Conservation (phyloP, 2,888 invertebrate species). For the Axea sp. region DNA sequence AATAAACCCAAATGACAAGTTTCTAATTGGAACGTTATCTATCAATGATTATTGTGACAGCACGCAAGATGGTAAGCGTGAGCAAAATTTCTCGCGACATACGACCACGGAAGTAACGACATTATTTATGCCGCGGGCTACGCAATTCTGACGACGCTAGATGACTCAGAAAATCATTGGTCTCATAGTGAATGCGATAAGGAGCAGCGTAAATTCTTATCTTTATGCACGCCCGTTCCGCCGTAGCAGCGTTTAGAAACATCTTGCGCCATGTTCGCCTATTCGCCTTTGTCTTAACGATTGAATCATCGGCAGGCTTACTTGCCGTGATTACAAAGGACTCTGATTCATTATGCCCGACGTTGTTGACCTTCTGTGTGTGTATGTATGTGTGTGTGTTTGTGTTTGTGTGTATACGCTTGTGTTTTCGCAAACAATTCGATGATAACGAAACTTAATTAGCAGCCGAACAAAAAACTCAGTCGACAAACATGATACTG, state of each 20-base stretch:
- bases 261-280: slow-evolving; percentile 51
- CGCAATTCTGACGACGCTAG: slow-evolving; percentile 46
- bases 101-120: slow-evolving; percentile 21
- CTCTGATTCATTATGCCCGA: slow-evolving; percentile 56
- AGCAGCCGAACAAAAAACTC: slow-evolving; percentile 9
- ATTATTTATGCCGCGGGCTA: slow-evolving; percentile 53
- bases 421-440: slow-evolving; percentile 27
- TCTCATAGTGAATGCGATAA: slow-evolving; percentile 68
- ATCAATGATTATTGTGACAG: neutral
- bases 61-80: slow-evolving; percentile 4
- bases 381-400: neutral
- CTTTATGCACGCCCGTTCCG: slow-evolving; percentile 66
- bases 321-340: slow-evolving; percentile 59
- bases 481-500: slow-evolving; percentile 6
- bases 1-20: too few relatives aligned
- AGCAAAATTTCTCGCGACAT: slow-evolving; percentile 22
- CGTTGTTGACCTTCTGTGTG: slow-evolving; percentile 46
- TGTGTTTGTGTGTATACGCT: too few relatives aligned
- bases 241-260: slow-evolving; percentile 47
- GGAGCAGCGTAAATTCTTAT: slow-evolving; percentile 73
- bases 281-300: slow-evolving; percentile 65
- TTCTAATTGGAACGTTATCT: too few relatives aligned
- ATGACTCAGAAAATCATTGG: slow-evolving; percentile 70
- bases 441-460: slow-evolving; percentile 50
- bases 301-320: slow-evolving; percentile 63